Base-by-base conservation (phyloP, 2,113 vertebrate genomes). In the Takifugu flavidus region DNA sequence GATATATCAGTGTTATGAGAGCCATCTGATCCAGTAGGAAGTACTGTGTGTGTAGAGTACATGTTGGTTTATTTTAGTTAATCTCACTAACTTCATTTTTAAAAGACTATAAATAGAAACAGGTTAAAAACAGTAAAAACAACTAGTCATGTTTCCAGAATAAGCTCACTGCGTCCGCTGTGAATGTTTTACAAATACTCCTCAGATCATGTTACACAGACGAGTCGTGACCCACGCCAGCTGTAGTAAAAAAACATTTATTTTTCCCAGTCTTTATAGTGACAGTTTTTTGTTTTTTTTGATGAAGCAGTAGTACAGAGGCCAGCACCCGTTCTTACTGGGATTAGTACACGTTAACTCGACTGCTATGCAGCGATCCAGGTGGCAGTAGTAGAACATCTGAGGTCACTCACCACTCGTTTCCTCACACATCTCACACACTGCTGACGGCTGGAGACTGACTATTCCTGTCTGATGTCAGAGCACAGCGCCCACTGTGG, bases 261-360 rank as follows among this genome's bases (percentile, higher is more conserved):
- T 66, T 79, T 74, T 79, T 72, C 68, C 75, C 69, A 65, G 83
- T 85, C 72, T 78, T 80, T 86, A 86, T 90, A 81, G 71, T 85
- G 86, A 86, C 70, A 79, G 66, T 86, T 86, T 12, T 53, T 39
- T 14, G 69, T 64, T 74, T 79, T 72, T 66, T 39, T 39, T 83
- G 69, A 85, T 81, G 80, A 86, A 90, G 89, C 86, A 89, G 86
- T 89, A 89, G 87, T 88, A 87, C 79, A 78, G 72, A 74, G 78
- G 74, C 65, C 20, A 34, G 67, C 74, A 63, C 56, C 69, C 61
- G 53, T 77, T 52, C 59, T 78, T 72, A 68, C 72, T 62, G 64
- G 43, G 67, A 62, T 62, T 44, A 57, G 55, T 62, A 56, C 55
- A 28, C 34, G 39, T 69, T n/a, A 31, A 54, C 45, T 65, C 54